Conservation (phyloP, 2,113 vertebrate species). For the Bothrops jararaca region DNA sequence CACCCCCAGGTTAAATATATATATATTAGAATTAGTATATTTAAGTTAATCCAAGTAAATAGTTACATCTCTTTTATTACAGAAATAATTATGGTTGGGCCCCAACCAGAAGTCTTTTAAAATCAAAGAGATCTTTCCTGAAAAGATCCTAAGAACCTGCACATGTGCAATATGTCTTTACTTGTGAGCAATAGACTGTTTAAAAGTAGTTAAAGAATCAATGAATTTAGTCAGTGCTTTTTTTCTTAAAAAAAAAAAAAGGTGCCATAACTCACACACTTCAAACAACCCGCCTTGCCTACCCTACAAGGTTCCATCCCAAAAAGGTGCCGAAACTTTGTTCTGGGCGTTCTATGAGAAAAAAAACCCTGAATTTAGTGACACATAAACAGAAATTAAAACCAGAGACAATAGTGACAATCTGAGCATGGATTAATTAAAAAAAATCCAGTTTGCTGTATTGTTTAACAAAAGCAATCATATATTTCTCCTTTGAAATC, state of each 20-base stretch:
- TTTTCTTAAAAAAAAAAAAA: no score
- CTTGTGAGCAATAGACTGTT: not conserved
- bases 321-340: no score
- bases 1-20: not conserved
- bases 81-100: not conserved
- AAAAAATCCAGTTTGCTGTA: not conserved
- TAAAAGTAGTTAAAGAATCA: not conserved
- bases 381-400: not conserved
- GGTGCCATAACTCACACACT: no score
- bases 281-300: no score
- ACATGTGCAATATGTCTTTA: not conserved
- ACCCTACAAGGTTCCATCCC: no score
- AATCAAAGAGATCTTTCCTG: not conserved
- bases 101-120: not conserved
- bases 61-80: not conserved
- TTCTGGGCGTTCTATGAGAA: no score
- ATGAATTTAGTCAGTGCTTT: not conserved
- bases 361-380: not conserved
- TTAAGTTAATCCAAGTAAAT: not conserved
- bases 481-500: not conserved
- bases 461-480: not conserved
- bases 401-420: not conserved
- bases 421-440: not conserved
- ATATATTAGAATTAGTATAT: not conserved
- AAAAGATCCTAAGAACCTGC: not conserved